Base-by-base conservation (phyloP, 2,113 vertebrate genomes). In the Phaethon lepturus region DNA sequence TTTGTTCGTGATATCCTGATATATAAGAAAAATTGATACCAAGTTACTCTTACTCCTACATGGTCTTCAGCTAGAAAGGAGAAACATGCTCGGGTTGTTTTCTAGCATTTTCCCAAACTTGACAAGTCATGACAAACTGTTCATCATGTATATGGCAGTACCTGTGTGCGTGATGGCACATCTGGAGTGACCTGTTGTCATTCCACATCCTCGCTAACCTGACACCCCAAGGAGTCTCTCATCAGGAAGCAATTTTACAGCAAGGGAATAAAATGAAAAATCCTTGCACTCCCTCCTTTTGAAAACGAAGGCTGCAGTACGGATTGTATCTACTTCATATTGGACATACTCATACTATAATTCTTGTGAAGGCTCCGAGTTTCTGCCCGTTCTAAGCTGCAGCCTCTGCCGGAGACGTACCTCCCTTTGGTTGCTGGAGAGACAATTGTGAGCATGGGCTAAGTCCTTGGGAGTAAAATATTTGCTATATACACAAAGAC, bases 361-460 rank as follows among this genome's bases (percentile, higher is more conserved):
- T 40, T 77, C 38, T 66, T 31, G 19, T 33, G 62, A 74, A 77
- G 64, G 14, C 8, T 56, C 47, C 47, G 13, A 88, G 64, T 22
- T 2, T 0, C 56, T 71, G 45, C 17, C 59, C 24, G 42, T 35
- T 73, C 31, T 62, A 81, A 91, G 8, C 68, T 64, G 33, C 45
- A 74, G 68, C 23, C 7, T 58, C 11, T 59, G 10, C 26, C 47
- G 84, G 49, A 68, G 13, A 9, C 14, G 3, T 20, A 66, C 13
- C 38, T 89, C 31, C 52, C 52, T 84, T 50, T 7, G 9, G 15
- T 15, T 66, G 33, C 59, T 67, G 73, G 29, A 64, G 38, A 66
- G 35, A 9, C 35, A 64, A 15, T 3, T 1, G 3, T 44, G 33
- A 81, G 29, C 17, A 14, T 1, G 1, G 35, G 14, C 11, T 24